Evolutionary conservation across 1,140 invertebrate species (phyloP).

Genomic region (Vanessa atalanta): DNA sequence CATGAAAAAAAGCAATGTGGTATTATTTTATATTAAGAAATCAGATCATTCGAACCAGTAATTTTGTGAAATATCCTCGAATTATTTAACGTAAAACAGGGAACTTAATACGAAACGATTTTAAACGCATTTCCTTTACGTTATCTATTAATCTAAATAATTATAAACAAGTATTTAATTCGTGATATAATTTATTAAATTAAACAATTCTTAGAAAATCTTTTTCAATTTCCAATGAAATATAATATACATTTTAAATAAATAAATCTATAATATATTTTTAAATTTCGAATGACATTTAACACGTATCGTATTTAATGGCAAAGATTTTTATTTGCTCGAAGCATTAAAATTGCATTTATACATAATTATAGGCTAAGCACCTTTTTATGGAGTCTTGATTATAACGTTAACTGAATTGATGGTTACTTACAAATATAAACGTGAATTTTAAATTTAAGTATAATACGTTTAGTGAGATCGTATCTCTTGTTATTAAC

Average conservation of each 20-base stretch:
- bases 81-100: conserved; percentile 1
- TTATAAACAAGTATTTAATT: too few species aligned
- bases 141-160: background rate
- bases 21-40: conserved; percentile 21
- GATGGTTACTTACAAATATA: conserved; percentile 2
- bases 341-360: conserved; percentile 7
- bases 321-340: background rate
- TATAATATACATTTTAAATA: too few species aligned
- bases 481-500: background rate
- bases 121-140: background rate
- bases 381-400: conserved; percentile 11
- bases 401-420: conserved; percentile 10
- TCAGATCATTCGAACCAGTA: conserved; percentile 28
- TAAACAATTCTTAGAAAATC: too few species aligned
- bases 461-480: background rate
- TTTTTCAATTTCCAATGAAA: too few species aligned
- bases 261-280: too few species aligned
- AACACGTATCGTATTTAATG: too few species aligned
- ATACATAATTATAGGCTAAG: conserved; percentile 10
- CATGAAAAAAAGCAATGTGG: conserved; percentile 12
- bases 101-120: background rate
- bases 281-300: too few species aligned
- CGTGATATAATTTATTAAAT: too few species aligned
- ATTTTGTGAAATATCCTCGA: conserved; percentile 14
- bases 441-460: background rate